These are phyloP conservation scores for Peromyscus polionotus DNA, from an alignment of 2,113 vertebrate species.

Conservation along the genomic window DNA sequence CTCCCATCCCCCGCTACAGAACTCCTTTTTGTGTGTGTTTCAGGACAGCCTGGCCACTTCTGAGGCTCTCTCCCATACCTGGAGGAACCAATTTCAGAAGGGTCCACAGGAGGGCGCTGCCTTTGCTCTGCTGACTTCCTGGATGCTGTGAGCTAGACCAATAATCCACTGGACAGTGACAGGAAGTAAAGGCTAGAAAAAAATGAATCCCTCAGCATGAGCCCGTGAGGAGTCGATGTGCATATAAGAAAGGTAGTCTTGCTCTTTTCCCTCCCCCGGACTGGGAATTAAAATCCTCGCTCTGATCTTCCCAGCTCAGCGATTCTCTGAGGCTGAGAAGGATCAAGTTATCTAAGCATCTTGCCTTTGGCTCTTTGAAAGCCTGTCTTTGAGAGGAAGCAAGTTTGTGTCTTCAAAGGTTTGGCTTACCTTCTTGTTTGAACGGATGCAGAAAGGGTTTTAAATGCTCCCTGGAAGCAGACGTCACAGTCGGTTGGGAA, in stretches of 20 bases:
- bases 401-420: neutral
- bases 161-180: neutral
- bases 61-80: neutral
- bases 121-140: neutral
- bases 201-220: neutral
- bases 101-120: neutral
- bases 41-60: neutral
- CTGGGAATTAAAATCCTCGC: neutral
- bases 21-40: neutral
- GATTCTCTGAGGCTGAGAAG: neutral
- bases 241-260: accelerated
- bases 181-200: neutral
- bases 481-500: neutral
- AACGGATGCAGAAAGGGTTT: neutral
- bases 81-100: neutral
- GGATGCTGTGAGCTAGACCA: neutral
- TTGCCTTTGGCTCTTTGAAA: neutral
- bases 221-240: neutral
- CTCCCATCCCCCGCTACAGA: neutral
- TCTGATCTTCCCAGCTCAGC: neutral
- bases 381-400: neutral
- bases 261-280: neutral
- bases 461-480: neutral
- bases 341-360: neutral
- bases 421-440: neutral